These are phyloP conservation scores for Setipinna tenuifilis DNA, from an alignment of 2,797 vertebrate genomes.

Conservation along the genomic window DNA sequence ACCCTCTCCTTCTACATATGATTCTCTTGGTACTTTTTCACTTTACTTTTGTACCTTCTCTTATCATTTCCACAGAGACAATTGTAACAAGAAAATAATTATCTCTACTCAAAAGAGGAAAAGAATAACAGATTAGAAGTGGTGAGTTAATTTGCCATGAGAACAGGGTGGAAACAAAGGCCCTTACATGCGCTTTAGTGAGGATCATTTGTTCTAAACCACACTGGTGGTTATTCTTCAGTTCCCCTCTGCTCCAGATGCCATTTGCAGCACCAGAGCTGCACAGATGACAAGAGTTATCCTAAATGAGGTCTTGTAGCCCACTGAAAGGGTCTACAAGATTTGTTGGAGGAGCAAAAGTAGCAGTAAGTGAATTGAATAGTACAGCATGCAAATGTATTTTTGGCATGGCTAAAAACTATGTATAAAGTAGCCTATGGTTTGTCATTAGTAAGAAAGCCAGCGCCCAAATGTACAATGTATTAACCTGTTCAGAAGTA, in stretches of 20 bases:
- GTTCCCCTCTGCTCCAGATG: background rate
- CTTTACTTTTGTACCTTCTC: background rate
- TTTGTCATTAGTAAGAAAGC: too few relatives aligned
- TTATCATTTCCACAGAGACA: slow-evolving; percentile 42
- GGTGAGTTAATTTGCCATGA: slow-evolving; percentile 72
- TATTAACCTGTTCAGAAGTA: too few relatives aligned
- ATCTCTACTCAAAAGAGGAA: slow-evolving; percentile 54
- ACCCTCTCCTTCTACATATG: background rate
- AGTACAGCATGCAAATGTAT: background rate
- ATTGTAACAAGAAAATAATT: slow-evolving; percentile 64
- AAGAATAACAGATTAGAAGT: slow-evolving; percentile 67
- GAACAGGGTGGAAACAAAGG: slow-evolving; percentile 55
- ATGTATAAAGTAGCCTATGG: too few relatives aligned
- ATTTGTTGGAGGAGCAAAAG: background rate
- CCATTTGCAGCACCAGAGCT: background rate
- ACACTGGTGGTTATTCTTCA: slow-evolving; percentile 59
- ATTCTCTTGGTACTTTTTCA: background rate
- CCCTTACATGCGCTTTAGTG: slow-evolving; percentile 71
- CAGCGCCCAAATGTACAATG: too few relatives aligned
- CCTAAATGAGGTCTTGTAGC: background rate
- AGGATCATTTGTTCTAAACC: slow-evolving; percentile 67
- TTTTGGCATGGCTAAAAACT: background rate
- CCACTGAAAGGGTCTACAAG: background rate
- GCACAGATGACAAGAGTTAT: background rate
- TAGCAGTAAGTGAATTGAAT: background rate